phyloP scores from a whole-genome alignment of 2,888 invertebrate genomes.

The Netelia inedita region DNA sequence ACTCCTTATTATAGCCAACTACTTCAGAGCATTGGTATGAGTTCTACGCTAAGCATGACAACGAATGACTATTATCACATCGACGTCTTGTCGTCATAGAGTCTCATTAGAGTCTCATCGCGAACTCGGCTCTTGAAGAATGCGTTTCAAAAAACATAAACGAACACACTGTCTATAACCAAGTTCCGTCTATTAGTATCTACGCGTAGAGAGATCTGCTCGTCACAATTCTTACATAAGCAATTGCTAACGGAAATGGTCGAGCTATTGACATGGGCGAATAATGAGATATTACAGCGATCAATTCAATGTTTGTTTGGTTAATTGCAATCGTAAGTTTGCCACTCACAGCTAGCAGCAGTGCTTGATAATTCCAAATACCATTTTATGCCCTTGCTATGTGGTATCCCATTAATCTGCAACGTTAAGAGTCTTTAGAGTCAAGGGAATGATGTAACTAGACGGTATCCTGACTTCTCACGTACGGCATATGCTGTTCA shows the following conservation, averaged over 20 bases:
- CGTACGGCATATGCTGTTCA: constrained; percentile 3
- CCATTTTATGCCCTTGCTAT: background rate
- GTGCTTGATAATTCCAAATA: background rate
- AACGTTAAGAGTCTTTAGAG: background rate
- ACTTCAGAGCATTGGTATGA: background rate
- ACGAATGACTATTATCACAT: constrained; percentile 58
- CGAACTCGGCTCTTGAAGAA: constrained; percentile 38
- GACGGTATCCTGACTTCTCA: background rate
- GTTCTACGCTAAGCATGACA: background rate
- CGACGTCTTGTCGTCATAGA: constrained; percentile 44
- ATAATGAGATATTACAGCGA: background rate
- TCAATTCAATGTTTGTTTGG: background rate
- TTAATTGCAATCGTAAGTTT: background rate
- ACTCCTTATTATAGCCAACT: background rate
- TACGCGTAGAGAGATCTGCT: constrained; percentile 14
- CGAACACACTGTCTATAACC: background rate
- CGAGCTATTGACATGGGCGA: background rate
- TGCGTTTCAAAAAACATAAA: background rate
- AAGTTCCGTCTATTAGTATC: constrained; percentile 30
- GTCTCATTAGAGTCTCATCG: constrained; percentile 53
- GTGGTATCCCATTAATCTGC: constrained; percentile 25
- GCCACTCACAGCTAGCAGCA: background rate
- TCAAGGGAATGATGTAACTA: background rate
- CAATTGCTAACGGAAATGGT: constrained; percentile 27
- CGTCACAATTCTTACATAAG: background rate